Evolutionary conservation across 2,888 invertebrate species (phyloP).

Genomic region (Druceiella hillmani): DNA sequence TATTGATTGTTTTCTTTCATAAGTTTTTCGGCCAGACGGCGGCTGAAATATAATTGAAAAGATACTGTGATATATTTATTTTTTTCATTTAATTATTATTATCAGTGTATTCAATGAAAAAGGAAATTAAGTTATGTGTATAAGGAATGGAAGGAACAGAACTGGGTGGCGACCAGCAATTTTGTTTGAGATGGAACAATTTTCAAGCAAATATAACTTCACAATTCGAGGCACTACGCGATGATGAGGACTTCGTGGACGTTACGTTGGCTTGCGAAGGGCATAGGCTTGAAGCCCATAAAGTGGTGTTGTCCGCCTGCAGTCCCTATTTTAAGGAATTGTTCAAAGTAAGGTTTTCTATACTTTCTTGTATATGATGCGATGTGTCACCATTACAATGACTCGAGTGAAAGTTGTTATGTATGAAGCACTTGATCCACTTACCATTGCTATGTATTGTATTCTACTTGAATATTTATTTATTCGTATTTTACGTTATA

Average conservation of each 20-base stretch:
- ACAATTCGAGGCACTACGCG: slow-evolving; percentile 78
- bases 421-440: slow-evolving; percentile 55
- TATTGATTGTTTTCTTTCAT: slow-evolving; percentile 57
- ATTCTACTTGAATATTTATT: slow-evolving; percentile 54
- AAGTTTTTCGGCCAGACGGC: slow-evolving; percentile 55
- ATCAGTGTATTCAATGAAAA: slow-evolving; percentile 54
- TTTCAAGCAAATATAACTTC: slow-evolving; percentile 83
- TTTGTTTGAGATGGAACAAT: slow-evolving; percentile 88
- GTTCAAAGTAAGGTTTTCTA: slow-evolving; percentile 64
- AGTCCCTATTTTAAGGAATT: slow-evolving; percentile 85
- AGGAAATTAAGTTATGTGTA: slow-evolving; percentile 55
- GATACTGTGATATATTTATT: slow-evolving; percentile 56
- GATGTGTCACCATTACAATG: slow-evolving; percentile 56
- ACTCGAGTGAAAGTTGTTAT: slow-evolving; percentile 55
- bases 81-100: slow-evolving; percentile 51
- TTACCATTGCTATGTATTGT: slow-evolving; percentile 55
- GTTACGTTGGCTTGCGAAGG: slow-evolving; percentile 84
- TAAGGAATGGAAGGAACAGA: slow-evolving; percentile 57
- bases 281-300: slow-evolving; percentile 77
- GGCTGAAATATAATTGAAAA: slow-evolving; percentile 47
- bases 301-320: slow-evolving; percentile 80
- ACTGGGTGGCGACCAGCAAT: slow-evolving; percentile 73
- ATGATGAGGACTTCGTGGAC: slow-evolving; percentile 84
- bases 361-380: slow-evolving; percentile 53
- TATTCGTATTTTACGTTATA: slow-evolving; percentile 51